Evolutionary conservation across 2,888 invertebrate species (phyloP).

Genomic region (Heliconius sara): DNA sequence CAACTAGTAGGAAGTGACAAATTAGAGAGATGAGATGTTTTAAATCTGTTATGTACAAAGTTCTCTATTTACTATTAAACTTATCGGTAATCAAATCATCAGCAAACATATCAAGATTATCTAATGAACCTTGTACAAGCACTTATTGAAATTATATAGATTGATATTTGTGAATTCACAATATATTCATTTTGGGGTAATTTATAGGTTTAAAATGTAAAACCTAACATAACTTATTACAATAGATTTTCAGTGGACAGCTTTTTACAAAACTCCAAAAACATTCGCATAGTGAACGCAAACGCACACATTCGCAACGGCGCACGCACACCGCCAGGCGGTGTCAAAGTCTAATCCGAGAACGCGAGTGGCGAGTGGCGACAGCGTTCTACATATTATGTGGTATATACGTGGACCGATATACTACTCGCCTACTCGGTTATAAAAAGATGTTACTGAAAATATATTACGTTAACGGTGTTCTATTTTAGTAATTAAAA

Average conservation of each 20-base stretch:
- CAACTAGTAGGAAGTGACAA: slow-evolving; percentile 15
- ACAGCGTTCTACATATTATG: slow-evolving; percentile 52
- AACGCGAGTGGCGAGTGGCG: slow-evolving; percentile 47
- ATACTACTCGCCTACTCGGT: too few relatives aligned
- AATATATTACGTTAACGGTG: not conserved
- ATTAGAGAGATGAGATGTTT: slow-evolving; percentile 13
- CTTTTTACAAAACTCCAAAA: slow-evolving; percentile 46
- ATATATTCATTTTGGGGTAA: too few relatives aligned
- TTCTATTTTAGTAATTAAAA: not conserved
- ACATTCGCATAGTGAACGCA: slow-evolving; percentile 60
- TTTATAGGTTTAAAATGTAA: too few relatives aligned
- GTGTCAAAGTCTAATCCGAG: slow-evolving; percentile 80
- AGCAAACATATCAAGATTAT: not conserved
- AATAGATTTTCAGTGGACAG: not conserved
- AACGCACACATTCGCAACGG: slow-evolving; percentile 57
- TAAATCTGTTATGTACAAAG: not conserved
- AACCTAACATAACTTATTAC: too few relatives aligned
- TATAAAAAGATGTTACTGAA: not conserved
- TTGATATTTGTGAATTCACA: too few relatives aligned
- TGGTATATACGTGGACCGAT: slow-evolving; percentile 37
- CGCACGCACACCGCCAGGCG: slow-evolving; percentile 64
- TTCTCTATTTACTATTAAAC: not conserved
- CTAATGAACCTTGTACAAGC: too few relatives aligned
- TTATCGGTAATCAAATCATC: not conserved
- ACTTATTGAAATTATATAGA: too few relatives aligned